Evolutionary conservation across 2,797 vertebrate genomes (phyloP).

Genomic region (Propithecus perrieri): DNA sequence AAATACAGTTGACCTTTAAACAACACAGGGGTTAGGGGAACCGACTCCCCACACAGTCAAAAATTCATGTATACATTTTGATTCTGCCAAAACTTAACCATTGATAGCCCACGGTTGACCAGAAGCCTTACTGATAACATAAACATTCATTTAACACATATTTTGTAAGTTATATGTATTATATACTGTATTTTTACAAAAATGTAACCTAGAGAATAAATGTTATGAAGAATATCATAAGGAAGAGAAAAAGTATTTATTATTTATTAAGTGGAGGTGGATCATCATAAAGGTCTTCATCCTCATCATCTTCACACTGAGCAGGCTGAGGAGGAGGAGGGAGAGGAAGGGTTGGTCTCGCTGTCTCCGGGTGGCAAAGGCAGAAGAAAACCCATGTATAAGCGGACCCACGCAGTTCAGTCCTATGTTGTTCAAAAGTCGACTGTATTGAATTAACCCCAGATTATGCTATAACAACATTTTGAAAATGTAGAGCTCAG

Average conservation of each 20-base stretch:
- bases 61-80: background rate
- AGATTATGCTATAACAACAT: background rate
- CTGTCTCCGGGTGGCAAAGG: background rate
- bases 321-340: background rate
- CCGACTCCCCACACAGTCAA: too few relatives aligned
- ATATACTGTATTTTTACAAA: background rate
- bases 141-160: background rate
- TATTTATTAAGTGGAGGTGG: background rate
- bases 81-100: background rate
- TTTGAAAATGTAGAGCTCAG: background rate
- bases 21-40: background rate
- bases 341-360: background rate
- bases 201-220: background rate
- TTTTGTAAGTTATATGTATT: background rate
- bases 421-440: background rate
- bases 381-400: background rate
- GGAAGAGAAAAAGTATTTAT: background rate
- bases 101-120: background rate
- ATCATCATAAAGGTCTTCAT: background rate
- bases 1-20: background rate
- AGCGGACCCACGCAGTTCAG: background rate
- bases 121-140: background rate
- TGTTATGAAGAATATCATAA: background rate
- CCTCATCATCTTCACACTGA: background rate
- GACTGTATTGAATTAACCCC: background rate